Conservation (phyloP, 1,140 invertebrate genomes). For the Saccostrea glomerata region DNA sequence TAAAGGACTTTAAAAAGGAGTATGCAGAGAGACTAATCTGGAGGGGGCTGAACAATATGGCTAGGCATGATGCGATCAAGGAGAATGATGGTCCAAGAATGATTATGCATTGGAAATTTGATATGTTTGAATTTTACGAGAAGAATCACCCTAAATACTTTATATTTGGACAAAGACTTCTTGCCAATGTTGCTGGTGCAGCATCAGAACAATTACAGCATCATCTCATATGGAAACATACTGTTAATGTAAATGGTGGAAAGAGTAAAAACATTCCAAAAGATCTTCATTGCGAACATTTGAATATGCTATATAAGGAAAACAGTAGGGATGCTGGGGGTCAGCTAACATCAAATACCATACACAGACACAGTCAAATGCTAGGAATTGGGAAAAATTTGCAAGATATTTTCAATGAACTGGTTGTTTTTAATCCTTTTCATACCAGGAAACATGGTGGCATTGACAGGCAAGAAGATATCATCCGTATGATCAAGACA, state of each 20-base stretch:
- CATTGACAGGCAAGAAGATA: neutral
- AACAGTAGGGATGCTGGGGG: slow-evolving; percentile 39
- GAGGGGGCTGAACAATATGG: slow-evolving; percentile 26
- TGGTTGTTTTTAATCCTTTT: neutral
- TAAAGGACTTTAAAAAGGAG: slow-evolving; percentile 16
- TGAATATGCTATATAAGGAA: slow-evolving; percentile 27
- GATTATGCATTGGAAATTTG: slow-evolving; percentile 42
- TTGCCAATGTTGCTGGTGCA: slow-evolving; percentile 46
- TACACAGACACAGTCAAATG: slow-evolving; percentile 42
- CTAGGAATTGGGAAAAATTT: slow-evolving; percentile 20
- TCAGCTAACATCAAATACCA: slow-evolving; percentile 39
- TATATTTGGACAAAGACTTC: slow-evolving; percentile 42
- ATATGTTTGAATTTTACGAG: slow-evolving; percentile 42
- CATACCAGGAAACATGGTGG: neutral
- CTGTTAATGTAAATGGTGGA: slow-evolving; percentile 54
- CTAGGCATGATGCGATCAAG: neutral
- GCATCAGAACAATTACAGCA: slow-evolving; percentile 31
- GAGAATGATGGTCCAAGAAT: slow-evolving; percentile 31
- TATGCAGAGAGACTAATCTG: slow-evolving; percentile 32
- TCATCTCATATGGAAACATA: slow-evolving; percentile 57
- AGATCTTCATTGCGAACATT: slow-evolving; percentile 51
- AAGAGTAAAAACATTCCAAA: slow-evolving; percentile 45
- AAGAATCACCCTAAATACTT: slow-evolving; percentile 53
- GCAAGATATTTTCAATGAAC: neutral
- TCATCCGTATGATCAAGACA: neutral